These are phyloP conservation scores for Drosophila repletoides DNA, from an alignment of 1,140 invertebrate species.

Conservation along the genomic window DNA sequence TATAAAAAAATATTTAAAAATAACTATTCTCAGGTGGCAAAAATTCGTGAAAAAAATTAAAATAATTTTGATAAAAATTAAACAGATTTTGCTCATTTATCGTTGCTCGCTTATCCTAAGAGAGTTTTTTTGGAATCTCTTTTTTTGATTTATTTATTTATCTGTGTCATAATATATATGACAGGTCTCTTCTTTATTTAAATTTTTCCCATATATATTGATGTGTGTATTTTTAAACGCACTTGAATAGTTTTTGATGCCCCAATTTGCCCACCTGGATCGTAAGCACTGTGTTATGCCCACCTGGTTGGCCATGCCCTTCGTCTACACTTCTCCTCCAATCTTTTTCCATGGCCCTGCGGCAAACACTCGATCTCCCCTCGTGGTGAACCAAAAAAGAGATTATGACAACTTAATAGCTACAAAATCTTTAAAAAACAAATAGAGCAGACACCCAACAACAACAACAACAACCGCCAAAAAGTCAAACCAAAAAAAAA, in stretches of 20 bases:
- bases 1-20: no score
- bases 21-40: no score
- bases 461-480: slow-evolving; percentile 55
- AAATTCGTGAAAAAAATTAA: no score
- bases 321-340: background rate
- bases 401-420: slow-evolving; percentile 79
- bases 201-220: no score
- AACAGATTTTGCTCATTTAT: no score
- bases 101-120: no score
- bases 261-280: slow-evolving; percentile 47
- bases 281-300: no score
- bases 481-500: slow-evolving; percentile 40
- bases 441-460: slow-evolving; percentile 64
- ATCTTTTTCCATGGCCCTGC: slow-evolving; percentile 12
- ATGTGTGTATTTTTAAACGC: background rate
- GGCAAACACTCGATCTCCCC: slow-evolving; percentile 52
- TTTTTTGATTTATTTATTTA: no score
- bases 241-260: slow-evolving; percentile 3
- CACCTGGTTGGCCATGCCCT: slow-evolving; percentile 40
- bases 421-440: slow-evolving; percentile 63
- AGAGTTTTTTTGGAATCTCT: no score
- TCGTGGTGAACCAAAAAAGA: slow-evolving; percentile 37
- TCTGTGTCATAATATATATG: no score
- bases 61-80: no score
- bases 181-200: no score